A percentile compares a stretch with the other conserved stretches of the same genome.
Evolutionary conservation across 2,113 vertebrate genomes (phyloP).

Genomic region (Campylomormyrus numenius): DNA sequence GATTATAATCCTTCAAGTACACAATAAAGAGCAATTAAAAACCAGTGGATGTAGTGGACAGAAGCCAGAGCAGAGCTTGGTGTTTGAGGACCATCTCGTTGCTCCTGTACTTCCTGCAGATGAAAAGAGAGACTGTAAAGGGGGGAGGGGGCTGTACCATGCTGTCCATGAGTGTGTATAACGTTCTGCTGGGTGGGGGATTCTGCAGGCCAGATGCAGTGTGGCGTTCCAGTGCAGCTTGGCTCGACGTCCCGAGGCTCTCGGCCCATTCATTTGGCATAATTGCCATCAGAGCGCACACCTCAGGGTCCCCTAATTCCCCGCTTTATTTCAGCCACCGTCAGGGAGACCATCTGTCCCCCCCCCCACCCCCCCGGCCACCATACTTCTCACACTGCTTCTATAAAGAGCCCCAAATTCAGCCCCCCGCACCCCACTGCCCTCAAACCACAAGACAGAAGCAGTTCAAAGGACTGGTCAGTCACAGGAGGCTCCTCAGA

Average conservation of each 20-base stretch:
- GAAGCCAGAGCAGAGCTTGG: background rate
- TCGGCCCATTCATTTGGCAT: constrained; percentile 97
- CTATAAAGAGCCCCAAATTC: constrained; percentile 29
- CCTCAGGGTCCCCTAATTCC: constrained; percentile 94
- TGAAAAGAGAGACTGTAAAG: constrained; percentile 64
- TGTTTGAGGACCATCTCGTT: background rate
- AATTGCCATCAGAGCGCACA: constrained; percentile 94
- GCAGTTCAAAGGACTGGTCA: constrained; percentile 9
- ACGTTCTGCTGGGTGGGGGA: constrained; percentile 64
- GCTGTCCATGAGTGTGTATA: background rate
- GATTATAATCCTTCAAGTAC: background rate
- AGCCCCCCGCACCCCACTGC: constrained; percentile 46
- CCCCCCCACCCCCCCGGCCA: constrained; percentile 47
- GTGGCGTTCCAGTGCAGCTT: constrained; percentile 76
- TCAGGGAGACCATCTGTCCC: constrained; percentile 95
- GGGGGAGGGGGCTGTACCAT: constrained; percentile 49
- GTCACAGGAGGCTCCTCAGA: constrained; percentile 26
- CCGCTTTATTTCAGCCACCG: constrained; percentile 94
- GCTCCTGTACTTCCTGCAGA: constrained; percentile 33
- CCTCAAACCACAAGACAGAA: constrained; percentile 41
- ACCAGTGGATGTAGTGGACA: background rate
- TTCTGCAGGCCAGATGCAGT: constrained; percentile 81
- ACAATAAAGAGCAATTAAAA: background rate
- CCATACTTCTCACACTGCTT: constrained; percentile 54
- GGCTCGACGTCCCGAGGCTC: constrained; percentile 76